Percentiles rank a stretch among this genome's conserved stretches.
These are phyloP conservation scores for Trilocha varians DNA, from an alignment of 2,888 invertebrate genomes.

Conservation along the genomic window DNA sequence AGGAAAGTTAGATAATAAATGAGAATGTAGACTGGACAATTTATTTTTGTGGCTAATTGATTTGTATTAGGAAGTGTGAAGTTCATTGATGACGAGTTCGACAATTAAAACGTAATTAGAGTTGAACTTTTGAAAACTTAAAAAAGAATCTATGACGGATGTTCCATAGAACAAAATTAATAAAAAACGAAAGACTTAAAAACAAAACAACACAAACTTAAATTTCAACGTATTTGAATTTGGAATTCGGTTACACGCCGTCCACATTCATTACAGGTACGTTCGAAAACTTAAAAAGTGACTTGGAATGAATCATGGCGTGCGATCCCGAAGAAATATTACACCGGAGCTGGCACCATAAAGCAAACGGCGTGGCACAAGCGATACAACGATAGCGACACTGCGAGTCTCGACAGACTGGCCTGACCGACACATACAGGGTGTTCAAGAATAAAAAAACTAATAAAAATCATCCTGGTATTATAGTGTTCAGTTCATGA, in stretches of 20 bases:
- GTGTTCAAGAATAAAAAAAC: conserved; percentile 22
- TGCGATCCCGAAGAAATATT: conserved; percentile 72
- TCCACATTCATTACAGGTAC: conserved; percentile 61
- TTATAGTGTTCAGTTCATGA: too few species aligned
- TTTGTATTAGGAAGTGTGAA: too few species aligned
- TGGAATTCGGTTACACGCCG: conserved; percentile 10
- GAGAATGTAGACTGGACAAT: background rate
- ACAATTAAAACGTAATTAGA: too few species aligned
- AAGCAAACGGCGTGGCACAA: conserved; percentile 69
- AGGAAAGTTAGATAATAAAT: background rate
- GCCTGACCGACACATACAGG: conserved; percentile 48
- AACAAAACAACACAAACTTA: background rate
- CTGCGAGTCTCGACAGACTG: conserved; percentile 61
- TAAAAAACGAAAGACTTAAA: background rate
- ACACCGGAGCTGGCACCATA: conserved; percentile 70
- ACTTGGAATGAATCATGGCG: conserved; percentile 68
- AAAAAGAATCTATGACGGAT: too few species aligned
- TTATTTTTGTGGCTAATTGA: too few species aligned
- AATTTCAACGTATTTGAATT: background rate
- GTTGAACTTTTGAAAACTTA: too few species aligned
- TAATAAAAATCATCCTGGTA: too few species aligned
- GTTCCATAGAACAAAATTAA: too few species aligned
- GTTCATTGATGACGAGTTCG: too few species aligned
- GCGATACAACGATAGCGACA: conserved; percentile 73
- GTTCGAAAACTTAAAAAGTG: conserved; percentile 66